phyloP scores from a whole-genome alignment of 2,888 invertebrate species.

The Hoplodrina blanda region DNA sequence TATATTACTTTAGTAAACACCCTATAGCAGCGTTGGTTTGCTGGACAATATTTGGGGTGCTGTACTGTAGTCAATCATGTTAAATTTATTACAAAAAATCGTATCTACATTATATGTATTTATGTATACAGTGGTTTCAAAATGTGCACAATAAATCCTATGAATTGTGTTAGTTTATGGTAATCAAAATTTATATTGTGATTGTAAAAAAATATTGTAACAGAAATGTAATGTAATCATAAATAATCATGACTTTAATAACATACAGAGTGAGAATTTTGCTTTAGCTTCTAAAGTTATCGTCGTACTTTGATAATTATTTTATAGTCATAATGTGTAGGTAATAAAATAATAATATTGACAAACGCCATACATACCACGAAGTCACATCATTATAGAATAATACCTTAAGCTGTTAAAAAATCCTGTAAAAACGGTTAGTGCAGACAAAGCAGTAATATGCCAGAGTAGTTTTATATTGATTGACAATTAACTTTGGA shows the following conservation, averaged over 20 bases:
- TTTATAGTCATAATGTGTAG: conserved; percentile 35
- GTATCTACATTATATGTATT: conserved; percentile 75
- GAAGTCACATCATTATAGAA: conserved; percentile 31
- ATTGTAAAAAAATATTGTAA: conserved; percentile 65
- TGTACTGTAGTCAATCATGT: conserved; percentile 89
- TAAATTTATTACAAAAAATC: conserved; percentile 79
- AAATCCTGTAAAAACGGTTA: neutral
- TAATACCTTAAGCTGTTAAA: neutral
- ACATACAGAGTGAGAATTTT: conserved; percentile 64
- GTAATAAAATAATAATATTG: conserved; percentile 43
- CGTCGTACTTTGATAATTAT: conserved; percentile 36
- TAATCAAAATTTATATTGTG: conserved; percentile 75
- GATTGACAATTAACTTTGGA: no score
- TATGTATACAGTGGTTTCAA: conserved; percentile 78
- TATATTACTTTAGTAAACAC: conserved; percentile 82
- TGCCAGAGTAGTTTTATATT: neutral
- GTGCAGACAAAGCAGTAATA: neutral
- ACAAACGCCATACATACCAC: conserved; percentile 44
- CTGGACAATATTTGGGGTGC: conserved; percentile 86
- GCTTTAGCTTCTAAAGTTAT: conserved; percentile 64
- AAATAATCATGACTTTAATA: conserved; percentile 60
- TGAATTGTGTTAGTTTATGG: conserved; percentile 77
- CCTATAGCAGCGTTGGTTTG: conserved; percentile 80
- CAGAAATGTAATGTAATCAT: conserved; percentile 60
- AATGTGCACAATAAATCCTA: conserved; percentile 82